Base-by-base conservation (phyloP, 2,888 invertebrate species). In the Platycheirus albimanus region DNA sequence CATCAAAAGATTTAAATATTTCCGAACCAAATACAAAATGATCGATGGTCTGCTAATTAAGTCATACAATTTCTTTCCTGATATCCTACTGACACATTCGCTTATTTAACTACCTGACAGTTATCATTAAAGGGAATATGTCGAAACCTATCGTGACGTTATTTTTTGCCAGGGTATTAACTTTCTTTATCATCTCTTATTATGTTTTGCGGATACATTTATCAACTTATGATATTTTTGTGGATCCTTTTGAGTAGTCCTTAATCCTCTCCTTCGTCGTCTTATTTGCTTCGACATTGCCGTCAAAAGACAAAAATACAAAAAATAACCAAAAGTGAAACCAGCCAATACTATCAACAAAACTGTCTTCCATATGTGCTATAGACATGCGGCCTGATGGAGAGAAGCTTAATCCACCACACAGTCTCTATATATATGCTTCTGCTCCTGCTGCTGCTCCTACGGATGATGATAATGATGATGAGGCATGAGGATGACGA, bases 61-160 rank as follows among this genome's bases (percentile, higher is more conserved):
- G 83, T 83, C 83, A 83, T 41, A 41, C 78, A 83, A 83, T 78
- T 78, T 64, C 72, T 72, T 47, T 24, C 49, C 45, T 72, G 83
- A 78, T 83, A 83, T 78, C 78, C 38, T 20, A 30, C 83, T 78
- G 78, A 78, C 83, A 83, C 72, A 72, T 83, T 83, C 72, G 83
- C 83, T 78, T 69, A 83, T 83, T 83, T 83, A 78, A 83, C 83
- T 74, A 83, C 83, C 83, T 83, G 83, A 78, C 83, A 78, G 83
- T 74, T 83, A 78, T 83, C 83, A 83, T 83, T 83, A 83, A 83
- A 63, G 77, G 19, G 78, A 72, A 78, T 74, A 83, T 69, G 78
- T 78, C 78, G 69, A 78, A 78, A 77, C 83, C 83, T 83, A 83
- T 83, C 78, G 64, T 72, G 78, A 72, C 78, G 51, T 69, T 78